Conservation (phyloP, 2,113 vertebrate genomes). For the Natator depressus region DNA sequence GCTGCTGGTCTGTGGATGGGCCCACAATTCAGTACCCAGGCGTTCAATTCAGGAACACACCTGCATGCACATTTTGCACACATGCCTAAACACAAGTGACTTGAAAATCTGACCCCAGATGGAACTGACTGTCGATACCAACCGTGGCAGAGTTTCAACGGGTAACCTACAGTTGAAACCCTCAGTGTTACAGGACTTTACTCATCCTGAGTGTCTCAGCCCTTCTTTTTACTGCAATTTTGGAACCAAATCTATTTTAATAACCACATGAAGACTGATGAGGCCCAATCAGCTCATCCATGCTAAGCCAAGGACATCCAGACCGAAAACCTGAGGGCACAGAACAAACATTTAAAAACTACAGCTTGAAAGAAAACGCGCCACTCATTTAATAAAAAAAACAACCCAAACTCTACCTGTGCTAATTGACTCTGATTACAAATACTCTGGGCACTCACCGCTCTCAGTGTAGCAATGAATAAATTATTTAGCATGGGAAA, state of each 20-base stretch:
- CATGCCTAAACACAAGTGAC: fast-evolving
- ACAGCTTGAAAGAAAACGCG: neutral
- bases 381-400: neutral
- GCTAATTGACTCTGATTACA: neutral
- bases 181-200: neutral
- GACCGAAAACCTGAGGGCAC: neutral
- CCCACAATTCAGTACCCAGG: slow-evolving; percentile 13
- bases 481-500: neutral
- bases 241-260: neutral
- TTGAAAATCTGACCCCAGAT: slow-evolving; percentile 51
- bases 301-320: neutral
- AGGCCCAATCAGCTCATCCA: neutral
- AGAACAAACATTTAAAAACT: neutral
- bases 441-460: neutral
- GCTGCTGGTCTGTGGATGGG: neutral
- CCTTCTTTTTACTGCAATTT: neutral
- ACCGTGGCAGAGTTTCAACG: slow-evolving; percentile 37
- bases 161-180: neutral
- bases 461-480: neutral
- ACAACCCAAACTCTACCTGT: neutral
- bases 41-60: neutral
- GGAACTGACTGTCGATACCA: slow-evolving; percentile 40
- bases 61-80: neutral
- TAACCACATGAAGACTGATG: neutral
- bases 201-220: neutral